A percentile compares a stretch with the other conserved stretches of the same genome.
Conservation (phyloP, 2,888 invertebrate genomes). For the Phengaris alcon region DNA sequence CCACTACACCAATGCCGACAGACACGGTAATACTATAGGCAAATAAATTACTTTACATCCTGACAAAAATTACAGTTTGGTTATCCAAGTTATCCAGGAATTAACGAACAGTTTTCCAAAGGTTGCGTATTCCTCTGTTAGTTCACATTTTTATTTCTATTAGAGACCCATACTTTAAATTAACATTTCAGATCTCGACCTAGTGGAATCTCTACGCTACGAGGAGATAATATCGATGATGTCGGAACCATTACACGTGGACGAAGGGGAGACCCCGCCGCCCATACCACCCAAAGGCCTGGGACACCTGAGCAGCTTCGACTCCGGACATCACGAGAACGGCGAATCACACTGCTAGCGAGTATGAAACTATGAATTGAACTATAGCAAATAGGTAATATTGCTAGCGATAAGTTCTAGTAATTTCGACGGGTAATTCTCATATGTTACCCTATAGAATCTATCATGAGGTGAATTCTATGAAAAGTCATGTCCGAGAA, state of each 20-base stretch:
- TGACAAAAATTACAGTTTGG: too few species aligned
- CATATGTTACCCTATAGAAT: too few species aligned
- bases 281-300: constrained; percentile 73
- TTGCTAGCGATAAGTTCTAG: too few species aligned
- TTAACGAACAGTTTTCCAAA: too few species aligned
- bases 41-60: too few species aligned
- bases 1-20: constrained; percentile 63
- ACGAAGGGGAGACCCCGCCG: constrained; percentile 67
- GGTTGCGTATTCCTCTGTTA: too few species aligned
- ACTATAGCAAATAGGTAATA: not conserved
- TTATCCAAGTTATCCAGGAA: too few species aligned
- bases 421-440: too few species aligned
- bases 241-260: constrained; percentile 65
- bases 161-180: not conserved
- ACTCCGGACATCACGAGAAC: constrained; percentile 70
- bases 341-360: constrained; percentile 67
- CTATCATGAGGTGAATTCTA: too few species aligned
- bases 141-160: not conserved
- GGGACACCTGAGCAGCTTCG: constrained; percentile 70
- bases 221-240: constrained; percentile 74
- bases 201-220: constrained; percentile 70
- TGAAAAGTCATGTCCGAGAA: too few species aligned
- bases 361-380: constrained; percentile 3
- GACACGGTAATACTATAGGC: not conserved
- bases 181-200: constrained; percentile 55